Evolutionary conservation across 2,888 invertebrate genomes (phyloP).

Genomic region (Bruchidius siliquastri): DNA sequence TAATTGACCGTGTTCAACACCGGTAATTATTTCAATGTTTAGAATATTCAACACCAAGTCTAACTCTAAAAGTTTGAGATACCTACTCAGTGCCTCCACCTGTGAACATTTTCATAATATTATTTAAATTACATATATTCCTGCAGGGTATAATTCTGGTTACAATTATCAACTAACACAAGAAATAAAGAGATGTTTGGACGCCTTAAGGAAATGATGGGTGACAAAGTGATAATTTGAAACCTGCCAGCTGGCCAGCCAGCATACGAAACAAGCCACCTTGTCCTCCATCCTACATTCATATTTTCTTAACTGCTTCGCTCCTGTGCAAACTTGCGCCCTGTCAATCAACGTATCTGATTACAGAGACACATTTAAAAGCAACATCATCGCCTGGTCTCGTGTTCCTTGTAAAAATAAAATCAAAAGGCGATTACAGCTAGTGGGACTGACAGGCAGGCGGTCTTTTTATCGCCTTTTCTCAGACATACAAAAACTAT

Average conservation of each 20-base stretch:
- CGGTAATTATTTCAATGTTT: no score
- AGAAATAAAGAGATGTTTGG: no score
- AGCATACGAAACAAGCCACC: background rate
- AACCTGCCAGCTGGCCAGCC: background rate
- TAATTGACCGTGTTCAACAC: no score
- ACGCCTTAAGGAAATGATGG: no score
- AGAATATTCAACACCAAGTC: no score
- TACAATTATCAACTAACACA: no score
- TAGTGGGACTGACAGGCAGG: conserved; percentile 8
- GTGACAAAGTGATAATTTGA: background rate
- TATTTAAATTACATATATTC: no score
- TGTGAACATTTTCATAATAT: no score
- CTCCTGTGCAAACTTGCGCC: background rate
- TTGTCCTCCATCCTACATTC: background rate
- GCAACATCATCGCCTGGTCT: background rate
- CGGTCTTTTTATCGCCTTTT: background rate
- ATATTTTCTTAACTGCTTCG: background rate
- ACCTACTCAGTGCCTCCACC: no score
- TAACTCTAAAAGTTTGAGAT: no score
- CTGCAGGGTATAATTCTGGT: no score
- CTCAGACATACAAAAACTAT: background rate
- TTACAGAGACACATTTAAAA: background rate
- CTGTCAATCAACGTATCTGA: background rate
- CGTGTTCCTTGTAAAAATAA: conserved; percentile 14
- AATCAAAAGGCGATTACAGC: conserved; percentile 18